phyloP scores from a whole-genome alignment of 2,888 invertebrate species.

The Cerastis leucographa region DNA sequence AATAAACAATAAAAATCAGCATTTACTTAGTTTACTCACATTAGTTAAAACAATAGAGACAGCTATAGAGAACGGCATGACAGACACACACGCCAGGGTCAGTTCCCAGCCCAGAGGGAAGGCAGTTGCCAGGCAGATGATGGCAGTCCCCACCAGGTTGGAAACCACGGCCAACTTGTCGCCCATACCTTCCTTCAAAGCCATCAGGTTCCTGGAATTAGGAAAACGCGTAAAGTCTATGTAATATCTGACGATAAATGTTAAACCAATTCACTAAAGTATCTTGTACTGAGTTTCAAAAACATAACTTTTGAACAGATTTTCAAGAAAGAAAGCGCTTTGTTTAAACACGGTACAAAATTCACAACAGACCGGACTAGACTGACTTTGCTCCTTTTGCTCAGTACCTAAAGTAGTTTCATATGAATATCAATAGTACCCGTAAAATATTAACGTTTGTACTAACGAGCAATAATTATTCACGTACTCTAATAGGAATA shows the following conservation, averaged over 20 bases:
- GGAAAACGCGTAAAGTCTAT: neutral
- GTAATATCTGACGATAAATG: neutral
- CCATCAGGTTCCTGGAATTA: conserved; percentile 92
- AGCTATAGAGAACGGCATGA: conserved; percentile 94
- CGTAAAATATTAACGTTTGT: neutral
- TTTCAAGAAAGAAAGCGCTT: neutral
- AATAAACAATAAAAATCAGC: neutral
- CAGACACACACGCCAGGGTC: conserved; percentile 94
- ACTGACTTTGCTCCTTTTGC: neutral
- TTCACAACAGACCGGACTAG: neutral
- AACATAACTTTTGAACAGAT: neutral
- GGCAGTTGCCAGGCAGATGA: conserved; percentile 93
- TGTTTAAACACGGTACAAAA: neutral
- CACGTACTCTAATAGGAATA: neutral
- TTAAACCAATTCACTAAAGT: too few species aligned
- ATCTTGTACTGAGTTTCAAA: too few species aligned
- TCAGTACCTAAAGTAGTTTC: neutral
- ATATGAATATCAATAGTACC: neutral
- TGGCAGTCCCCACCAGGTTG: conserved; percentile 93
- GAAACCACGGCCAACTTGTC: conserved; percentile 95
- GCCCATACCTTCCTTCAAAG: conserved; percentile 95
- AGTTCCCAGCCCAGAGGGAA: conserved; percentile 96
- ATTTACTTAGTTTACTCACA: conserved; percentile 84
- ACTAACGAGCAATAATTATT: neutral
- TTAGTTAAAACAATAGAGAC: conserved; percentile 94